A percentile compares a stretch with the other conserved stretches of the same genome.
Conservation (phyloP, 2,888 invertebrate species). For the Pandemis cinnamomeana region DNA sequence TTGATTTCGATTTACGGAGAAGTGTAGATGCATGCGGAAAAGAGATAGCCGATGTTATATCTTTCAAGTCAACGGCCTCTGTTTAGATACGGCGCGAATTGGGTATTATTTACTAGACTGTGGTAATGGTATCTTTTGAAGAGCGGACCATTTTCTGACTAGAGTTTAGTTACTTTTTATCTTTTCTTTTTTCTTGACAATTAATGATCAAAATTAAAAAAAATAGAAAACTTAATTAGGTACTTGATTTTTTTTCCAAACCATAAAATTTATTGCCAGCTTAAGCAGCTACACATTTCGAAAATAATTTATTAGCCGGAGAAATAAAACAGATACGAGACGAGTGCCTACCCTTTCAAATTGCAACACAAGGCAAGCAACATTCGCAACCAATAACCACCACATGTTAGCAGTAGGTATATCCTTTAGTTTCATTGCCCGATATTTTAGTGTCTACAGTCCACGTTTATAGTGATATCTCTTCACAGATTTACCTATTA, state of each 20-base stretch:
- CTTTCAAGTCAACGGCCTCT: constrained; percentile 81
- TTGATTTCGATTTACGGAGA: constrained; percentile 85
- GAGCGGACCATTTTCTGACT: background rate
- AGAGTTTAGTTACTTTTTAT: background rate
- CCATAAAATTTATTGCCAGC: background rate
- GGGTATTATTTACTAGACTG: constrained; percentile 68
- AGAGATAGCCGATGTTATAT: constrained; percentile 67
- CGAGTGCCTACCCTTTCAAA: background rate
- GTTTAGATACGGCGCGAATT: constrained; percentile 72
- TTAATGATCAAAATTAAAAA: too few species aligned
- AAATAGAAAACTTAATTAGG: too few species aligned
- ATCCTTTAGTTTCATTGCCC: background rate
- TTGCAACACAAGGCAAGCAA: background rate
- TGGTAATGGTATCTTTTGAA: constrained; percentile 3
- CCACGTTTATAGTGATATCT: background rate
- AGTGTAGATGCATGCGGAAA: constrained; percentile 71
- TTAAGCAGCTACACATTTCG: background rate
- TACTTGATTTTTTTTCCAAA: background rate
- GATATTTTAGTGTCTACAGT: background rate
- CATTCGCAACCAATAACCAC: background rate
- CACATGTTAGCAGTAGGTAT: background rate
- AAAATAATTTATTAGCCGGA: background rate
- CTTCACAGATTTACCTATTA: too few species aligned
- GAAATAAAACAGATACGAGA: background rate
- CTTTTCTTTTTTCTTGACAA: too few species aligned